phyloP scores from a whole-genome alignment of 2,113 vertebrate species.

The Nasalis larvatus region DNA sequence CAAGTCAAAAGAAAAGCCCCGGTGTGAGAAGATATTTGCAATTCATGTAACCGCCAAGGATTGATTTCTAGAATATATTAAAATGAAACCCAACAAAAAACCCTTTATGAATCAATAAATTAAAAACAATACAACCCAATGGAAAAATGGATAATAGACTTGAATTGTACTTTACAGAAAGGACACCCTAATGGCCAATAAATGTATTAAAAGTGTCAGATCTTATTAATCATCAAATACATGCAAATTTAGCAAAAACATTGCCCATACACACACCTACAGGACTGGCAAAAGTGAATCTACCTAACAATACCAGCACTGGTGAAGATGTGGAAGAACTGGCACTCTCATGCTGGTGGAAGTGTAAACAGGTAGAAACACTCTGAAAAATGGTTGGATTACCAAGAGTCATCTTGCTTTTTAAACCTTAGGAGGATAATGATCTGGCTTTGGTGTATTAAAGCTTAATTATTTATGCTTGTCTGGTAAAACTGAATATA shows the following conservation, averaged over 20 bases:
- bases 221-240: background rate
- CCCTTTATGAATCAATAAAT: background rate
- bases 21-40: background rate
- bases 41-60: background rate
- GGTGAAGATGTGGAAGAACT: background rate
- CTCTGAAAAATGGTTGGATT: background rate
- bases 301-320: accelerated
- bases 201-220: background rate
- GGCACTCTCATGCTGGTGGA: background rate
- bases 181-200: background rate
- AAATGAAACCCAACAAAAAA: background rate
- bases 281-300: background rate
- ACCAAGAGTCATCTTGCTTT: conserved; percentile 9
- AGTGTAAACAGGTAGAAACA: background rate
- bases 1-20: background rate
- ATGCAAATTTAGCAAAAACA: background rate
- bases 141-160: background rate
- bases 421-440: conserved; percentile 7
- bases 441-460: background rate
- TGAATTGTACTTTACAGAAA: background rate
- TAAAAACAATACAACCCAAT: background rate
- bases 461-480: conserved; percentile 37
- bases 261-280: too few relatives aligned
- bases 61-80: background rate
- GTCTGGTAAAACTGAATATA: background rate